Evolutionary conservation across 2,797 vertebrate species (phyloP), one percentile per base, ranked within the genome.

Genomic region (Clamator glandarius): DNA sequence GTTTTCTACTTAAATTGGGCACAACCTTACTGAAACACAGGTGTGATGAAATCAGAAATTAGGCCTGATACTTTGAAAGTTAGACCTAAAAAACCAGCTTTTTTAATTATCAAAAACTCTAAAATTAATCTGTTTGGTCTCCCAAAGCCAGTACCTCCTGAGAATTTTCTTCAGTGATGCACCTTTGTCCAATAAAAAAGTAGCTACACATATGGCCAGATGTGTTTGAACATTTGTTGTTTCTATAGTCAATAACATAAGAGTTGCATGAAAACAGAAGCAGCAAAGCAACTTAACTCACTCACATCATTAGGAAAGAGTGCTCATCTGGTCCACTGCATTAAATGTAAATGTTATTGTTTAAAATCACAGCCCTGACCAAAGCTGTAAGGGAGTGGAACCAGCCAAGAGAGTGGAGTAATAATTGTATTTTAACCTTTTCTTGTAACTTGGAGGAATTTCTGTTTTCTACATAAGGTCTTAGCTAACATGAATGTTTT

Each of bases 301-400:
- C 17, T 48, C 50, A 33, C n/a, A 18, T 66, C 33, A 24, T 75
- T 48, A 86, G 7, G 46, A 88, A 84, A 58, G 42, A 9, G 1
- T 75, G 4, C 10, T 80, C 6, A 0, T 66, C n/a, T 33, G 66
- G 9, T 80, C n/a, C 25, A 31, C 31, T 28, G 20, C 0, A 2
- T 59, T 51, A 61, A 67, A 92, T 36, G n/a, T 44, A 54, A 61
- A 80, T 12, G 5, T 33, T 68, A 24, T 13, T 81, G 28, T 46
- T 80, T 78, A 39, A 84, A 93, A 91, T 76, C 70, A 69, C 76
- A 88, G 25, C 29, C 15, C 24, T 69, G 48, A 68, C 11, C 6
- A 3, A 78, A 83, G 19, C 5, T 62, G 7, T 48, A 89, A 59
- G 21, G 55, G 79, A 81, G 57, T 36, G 21, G 42, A 81, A 86